Conservation (phyloP, 2,797 vertebrate genomes). For the Alfaro cultratus region DNA sequence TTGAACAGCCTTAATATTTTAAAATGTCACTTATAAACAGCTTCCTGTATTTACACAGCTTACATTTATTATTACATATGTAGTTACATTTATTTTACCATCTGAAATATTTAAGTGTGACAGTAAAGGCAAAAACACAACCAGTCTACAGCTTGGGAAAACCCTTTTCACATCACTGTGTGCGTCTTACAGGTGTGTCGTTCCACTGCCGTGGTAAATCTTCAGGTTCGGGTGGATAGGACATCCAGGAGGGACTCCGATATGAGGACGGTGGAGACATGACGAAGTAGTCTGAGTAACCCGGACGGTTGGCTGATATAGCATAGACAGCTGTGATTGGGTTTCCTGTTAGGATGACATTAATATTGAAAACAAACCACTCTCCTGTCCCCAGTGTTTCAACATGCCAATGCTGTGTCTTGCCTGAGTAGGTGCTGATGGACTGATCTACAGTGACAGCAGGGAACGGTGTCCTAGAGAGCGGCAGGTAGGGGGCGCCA, state of each 20-base stretch:
- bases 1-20: not conserved
- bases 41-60: not conserved
- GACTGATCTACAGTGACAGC: conserved; percentile 92
- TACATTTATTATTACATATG: not conserved
- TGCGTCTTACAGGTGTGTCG: conserved; percentile 86
- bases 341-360: conserved; percentile 83
- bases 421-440: conserved; percentile 94
- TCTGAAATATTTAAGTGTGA: not conserved
- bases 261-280: conserved; percentile 93
- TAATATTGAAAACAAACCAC: not conserved
- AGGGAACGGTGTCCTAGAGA: conserved; percentile 88
- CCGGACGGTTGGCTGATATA: conserved; percentile 94
- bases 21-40: not conserved
- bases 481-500: conserved; percentile 85
- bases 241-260: conserved; percentile 96
- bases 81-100: not conserved
- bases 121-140: not conserved
- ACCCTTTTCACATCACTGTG: not conserved
- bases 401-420: not conserved
- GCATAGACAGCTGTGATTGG: conserved; percentile 97
- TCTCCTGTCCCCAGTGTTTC: not conserved
- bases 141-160: not conserved
- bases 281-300: conserved; percentile 95
- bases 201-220: conserved; percentile 94
- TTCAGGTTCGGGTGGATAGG: conserved; percentile 91